These are phyloP conservation scores for Scelioninae gen. 1 DNA, from an alignment of 2,888 invertebrate genomes.

Conservation along the genomic window DNA sequence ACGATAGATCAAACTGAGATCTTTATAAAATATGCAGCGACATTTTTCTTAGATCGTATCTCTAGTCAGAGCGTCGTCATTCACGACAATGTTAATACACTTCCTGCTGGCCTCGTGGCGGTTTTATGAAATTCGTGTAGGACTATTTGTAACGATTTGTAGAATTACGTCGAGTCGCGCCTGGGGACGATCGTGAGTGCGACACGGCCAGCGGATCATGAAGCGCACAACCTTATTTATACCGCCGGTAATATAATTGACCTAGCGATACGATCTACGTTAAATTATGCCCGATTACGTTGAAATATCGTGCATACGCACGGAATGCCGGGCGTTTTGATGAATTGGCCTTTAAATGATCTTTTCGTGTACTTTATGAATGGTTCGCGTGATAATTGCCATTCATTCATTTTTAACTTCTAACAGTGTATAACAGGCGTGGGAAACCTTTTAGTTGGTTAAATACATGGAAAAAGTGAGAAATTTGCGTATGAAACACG, in stretches of 20 bases:
- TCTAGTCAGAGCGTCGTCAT: slow-evolving; percentile 39
- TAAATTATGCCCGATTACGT: slow-evolving; percentile 53
- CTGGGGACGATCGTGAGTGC: slow-evolving; percentile 43
- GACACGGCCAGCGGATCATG: slow-evolving; percentile 44
- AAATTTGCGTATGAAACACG: too few relatives aligned
- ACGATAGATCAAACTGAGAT: slow-evolving; percentile 28
- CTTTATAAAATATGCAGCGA: slow-evolving; percentile 31
- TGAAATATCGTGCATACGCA: slow-evolving; percentile 43
- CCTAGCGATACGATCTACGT: slow-evolving; percentile 57
- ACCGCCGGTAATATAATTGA: slow-evolving; percentile 58
- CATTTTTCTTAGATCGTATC: slow-evolving; percentile 21
- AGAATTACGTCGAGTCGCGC: slow-evolving; percentile 41
- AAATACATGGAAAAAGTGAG: too few relatives aligned
- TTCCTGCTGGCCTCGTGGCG: slow-evolving; percentile 45
- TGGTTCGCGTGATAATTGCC: slow-evolving; percentile 47
- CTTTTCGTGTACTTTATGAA: slow-evolving; percentile 35
- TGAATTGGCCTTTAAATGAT: slow-evolving; percentile 47
- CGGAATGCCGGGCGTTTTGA: slow-evolving; percentile 40
- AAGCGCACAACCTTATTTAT: slow-evolving; percentile 34
- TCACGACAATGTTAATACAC: slow-evolving; percentile 43
- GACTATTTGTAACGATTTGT: slow-evolving; percentile 62
- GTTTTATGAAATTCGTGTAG: slow-evolving; percentile 24
- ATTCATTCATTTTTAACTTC: slow-evolving; percentile 12
- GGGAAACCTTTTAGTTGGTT: slow-evolving; percentile 7
- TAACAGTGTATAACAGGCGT: slow-evolving; percentile 23